These are phyloP conservation scores for Thalpophila matura DNA, from an alignment of 2,888 invertebrate species.

Conservation along the genomic window DNA sequence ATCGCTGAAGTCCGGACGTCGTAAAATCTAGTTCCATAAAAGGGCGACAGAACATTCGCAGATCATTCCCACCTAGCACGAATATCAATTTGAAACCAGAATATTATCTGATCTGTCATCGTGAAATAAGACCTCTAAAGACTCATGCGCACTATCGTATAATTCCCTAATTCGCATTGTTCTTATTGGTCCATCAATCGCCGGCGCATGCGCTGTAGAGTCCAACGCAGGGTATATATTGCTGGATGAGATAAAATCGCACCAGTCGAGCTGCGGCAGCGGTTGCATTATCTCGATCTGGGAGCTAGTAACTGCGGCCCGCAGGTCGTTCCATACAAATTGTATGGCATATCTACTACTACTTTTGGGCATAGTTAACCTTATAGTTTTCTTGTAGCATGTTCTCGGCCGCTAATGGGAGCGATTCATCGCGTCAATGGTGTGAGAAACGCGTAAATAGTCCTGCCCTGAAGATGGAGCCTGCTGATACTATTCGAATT, in stretches of 20 bases:
- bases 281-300: conserved; percentile 85
- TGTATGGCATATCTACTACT: conserved; percentile 88
- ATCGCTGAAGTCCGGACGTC: conserved; percentile 41
- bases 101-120: conserved; percentile 61
- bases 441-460: conserved; percentile 78
- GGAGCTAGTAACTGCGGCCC: conserved; percentile 80
- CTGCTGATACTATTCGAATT: conserved; percentile 72
- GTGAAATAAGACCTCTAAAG: conserved; percentile 64
- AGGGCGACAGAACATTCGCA: conserved; percentile 51
- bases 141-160: conserved; percentile 60
- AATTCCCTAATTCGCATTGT: conserved; percentile 80
- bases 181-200: conserved; percentile 87
- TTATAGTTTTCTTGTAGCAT: conserved; percentile 86
- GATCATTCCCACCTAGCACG: conserved; percentile 60
- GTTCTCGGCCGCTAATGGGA: conserved; percentile 84
- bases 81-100: conserved; percentile 57
- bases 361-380: conserved; percentile 90
- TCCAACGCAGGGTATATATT: conserved; percentile 79
- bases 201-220: conserved; percentile 76
- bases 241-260: conserved; percentile 81
- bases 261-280: conserved; percentile 80
- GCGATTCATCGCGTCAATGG: conserved; percentile 83
- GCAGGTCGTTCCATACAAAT: conserved; percentile 89
- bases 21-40: conserved; percentile 49
- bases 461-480: conserved; percentile 66